Evolutionary conservation across 2,113 vertebrate genomes (phyloP), one percentile per base, ranked within the genome.

Genomic region (Setophaga kirtlandii): DNA sequence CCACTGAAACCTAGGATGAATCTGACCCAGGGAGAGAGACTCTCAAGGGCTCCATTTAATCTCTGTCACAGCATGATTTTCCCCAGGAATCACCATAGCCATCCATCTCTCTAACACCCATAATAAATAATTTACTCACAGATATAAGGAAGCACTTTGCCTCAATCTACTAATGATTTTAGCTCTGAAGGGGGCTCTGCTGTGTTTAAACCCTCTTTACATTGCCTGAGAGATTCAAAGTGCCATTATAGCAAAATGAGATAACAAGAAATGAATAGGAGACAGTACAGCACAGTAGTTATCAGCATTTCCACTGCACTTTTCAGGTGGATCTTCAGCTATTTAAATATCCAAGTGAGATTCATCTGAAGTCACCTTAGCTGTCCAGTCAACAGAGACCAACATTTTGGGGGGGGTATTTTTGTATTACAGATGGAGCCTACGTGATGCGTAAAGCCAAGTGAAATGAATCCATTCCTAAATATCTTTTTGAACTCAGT

Each of bases 91-190:
- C 80, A 73, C 90, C 56, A 86, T n/a, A 70, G 68, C 85, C 41
- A 93, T 95, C 92, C 80, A 92, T 95, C 92, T 95, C 91, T 71
- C 83, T 94, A 95, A 96, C 69, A 90, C 76, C 95, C 68, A 64
- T 86, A 94, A 96, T 96, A 95, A 97, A 97, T 97, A 95, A 96
- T 94, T 96, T 94, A 96, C 76, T 90, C 6, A 0, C 21, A 78
- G 73, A 90, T 96, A 96, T 85, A 91, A 93, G 39, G 47, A 80
- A 83, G 87, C 87, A 94, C 93, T 97, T 96, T 93, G 60, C 90
- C 82, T 90, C 90, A 83, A 89, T 96, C 87, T 91, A 19, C 67
- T 96, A 96, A 96, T 71, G 87, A 94, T 88, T 50, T 89, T 91
- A 85, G 90, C 78, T 50, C 82, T 91, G 62, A 94, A 90, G 93